Conservation (phyloP, 2,888 invertebrate genomes). For the Eledona agricola region DNA sequence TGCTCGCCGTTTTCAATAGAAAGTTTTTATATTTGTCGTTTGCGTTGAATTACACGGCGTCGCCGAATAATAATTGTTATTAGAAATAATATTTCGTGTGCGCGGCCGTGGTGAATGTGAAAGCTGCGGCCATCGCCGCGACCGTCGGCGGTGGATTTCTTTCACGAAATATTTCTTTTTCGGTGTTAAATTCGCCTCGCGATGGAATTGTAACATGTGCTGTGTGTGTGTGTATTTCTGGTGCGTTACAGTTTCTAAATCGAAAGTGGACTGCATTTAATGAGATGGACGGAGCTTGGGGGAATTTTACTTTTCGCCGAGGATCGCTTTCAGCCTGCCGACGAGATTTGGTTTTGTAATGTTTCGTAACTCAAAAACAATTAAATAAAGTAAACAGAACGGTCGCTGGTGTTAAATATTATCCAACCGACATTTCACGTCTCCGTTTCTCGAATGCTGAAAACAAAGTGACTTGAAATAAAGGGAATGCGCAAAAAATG, state of each 20-base stretch:
- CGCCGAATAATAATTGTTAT: slow-evolving; percentile 14
- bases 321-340: slow-evolving; percentile 9
- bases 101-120: slow-evolving; percentile 12
- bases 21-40: slow-evolving; percentile 24
- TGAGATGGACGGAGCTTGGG: slow-evolving; percentile 14
- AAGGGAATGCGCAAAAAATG: no score
- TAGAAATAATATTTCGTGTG: slow-evolving; percentile 13
- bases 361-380: no score
- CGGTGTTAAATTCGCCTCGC: slow-evolving; percentile 2
- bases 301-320: slow-evolving; percentile 27
- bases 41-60: slow-evolving; percentile 2
- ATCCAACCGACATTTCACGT: no score
- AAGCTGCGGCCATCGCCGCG: slow-evolving; percentile 11
- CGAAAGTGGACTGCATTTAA: slow-evolving; percentile 32
- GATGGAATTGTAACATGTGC: background rate
- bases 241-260: slow-evolving; percentile 32
- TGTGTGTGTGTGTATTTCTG: slow-evolving; percentile 20
- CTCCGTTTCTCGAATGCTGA: no score
- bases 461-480: no score
- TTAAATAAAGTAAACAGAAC: no score
- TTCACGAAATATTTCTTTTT: slow-evolving; percentile 2
- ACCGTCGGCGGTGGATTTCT: slow-evolving; percentile 1
- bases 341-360: background rate
- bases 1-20: slow-evolving; percentile 14
- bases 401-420: no score